phyloP scores from a whole-genome alignment of 2,113 vertebrate species.

The Piaya cayana region DNA sequence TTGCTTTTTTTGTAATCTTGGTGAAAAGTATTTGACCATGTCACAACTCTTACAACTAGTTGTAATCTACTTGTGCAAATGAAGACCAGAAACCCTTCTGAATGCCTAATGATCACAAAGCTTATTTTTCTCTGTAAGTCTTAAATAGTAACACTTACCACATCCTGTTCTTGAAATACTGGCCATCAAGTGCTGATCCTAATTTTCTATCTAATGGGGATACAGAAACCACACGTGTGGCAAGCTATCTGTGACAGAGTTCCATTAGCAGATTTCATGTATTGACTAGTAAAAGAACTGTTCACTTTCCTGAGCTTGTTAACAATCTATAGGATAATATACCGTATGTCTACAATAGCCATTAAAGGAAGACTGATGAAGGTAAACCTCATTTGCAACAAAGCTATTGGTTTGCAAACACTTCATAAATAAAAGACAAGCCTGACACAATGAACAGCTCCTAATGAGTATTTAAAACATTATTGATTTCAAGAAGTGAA shows the following conservation, averaged over 20 bases:
- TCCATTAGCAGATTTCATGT: slow-evolving; percentile 1
- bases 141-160: background rate
- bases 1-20: background rate
- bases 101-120: background rate
- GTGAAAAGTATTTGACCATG: background rate
- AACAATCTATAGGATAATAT: background rate
- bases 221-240: background rate
- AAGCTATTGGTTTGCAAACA: background rate
- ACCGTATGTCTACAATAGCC: background rate
- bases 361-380: background rate
- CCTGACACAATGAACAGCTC: background rate
- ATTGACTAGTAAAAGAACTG: background rate
- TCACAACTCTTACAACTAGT: background rate
- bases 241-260: background rate
- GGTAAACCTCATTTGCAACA: background rate
- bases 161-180: background rate
- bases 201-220: background rate
- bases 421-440: background rate
- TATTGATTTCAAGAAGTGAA: background rate
- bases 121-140: background rate
- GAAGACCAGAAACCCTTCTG: background rate
- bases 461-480: background rate
- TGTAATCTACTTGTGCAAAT: background rate
- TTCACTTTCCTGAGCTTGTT: background rate
- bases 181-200: background rate